Conservation (phyloP, 1,140 invertebrate genomes). For the Matsumurasca onukii region DNA sequence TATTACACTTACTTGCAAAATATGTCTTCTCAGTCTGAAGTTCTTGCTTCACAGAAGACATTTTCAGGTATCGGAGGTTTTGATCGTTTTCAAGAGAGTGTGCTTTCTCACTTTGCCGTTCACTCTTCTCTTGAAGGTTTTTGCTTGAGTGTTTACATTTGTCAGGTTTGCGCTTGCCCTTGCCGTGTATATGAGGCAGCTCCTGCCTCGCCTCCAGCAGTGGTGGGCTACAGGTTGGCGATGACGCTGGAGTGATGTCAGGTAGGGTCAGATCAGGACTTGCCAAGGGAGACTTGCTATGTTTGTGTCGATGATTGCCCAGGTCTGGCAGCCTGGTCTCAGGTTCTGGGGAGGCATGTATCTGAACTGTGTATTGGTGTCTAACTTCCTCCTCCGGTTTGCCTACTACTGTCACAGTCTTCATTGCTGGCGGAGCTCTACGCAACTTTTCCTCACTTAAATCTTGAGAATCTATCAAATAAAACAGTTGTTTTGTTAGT, state of each 20-base stretch:
- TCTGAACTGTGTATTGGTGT: conserved; percentile 41
- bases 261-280: conserved; percentile 13
- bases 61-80: conserved; percentile 5
- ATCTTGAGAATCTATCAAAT: background rate
- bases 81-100: conserved; percentile 2
- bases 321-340: conserved; percentile 16
- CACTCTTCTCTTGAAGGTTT: background rate
- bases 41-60: conserved; percentile 20
- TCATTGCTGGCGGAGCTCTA: conserved; percentile 7
- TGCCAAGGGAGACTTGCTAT: conserved; percentile 3
- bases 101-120: background rate
- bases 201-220: background rate
- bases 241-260: conserved; percentile 24
- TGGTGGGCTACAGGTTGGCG: conserved; percentile 3
- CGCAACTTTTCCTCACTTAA: background rate
- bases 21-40: conserved; percentile 22
- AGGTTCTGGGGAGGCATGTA: conserved; percentile 39
- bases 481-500: background rate
- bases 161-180: background rate
- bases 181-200: conserved; percentile 18
- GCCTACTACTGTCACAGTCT: conserved; percentile 31
- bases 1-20: conserved; percentile 24
- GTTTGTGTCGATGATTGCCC: background rate
- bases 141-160: background rate
- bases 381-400: conserved; percentile 35